Base-by-base conservation (phyloP, 2,113 vertebrate species). In the Ictidomys tridecemlineatus region DNA sequence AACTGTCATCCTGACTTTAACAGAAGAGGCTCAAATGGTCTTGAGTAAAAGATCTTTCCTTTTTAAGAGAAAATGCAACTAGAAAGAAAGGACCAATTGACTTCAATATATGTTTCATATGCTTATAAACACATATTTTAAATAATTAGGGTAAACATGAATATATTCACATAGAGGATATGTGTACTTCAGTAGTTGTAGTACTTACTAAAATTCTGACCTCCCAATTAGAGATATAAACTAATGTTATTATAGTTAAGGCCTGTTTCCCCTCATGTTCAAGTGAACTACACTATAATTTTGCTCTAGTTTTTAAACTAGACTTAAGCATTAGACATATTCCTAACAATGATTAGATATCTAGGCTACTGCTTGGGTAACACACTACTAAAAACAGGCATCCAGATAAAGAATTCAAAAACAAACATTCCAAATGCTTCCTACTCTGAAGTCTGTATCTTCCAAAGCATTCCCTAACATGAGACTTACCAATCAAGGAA, bases 61-160 rank as follows among this genome's bases (percentile, higher is more conserved):
- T 69, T 93, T 79, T 84, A 84, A 9, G 12, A 93, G 32, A 96
- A 94, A 82, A 39, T 85, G 5, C 24, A 80, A 80, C 12, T 58
- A 82, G 37, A 77, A 97, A 92, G 39, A 95, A 90, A 67, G 13
- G 14, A 79, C 56, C 4, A 9, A 74, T 13, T 70, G 1, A 10
- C 22, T 85, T 82, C 13, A 95, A 34, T n/a, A 24, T 95, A 53
- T 22, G 32, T 84, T 87, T 37, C 37, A 65, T 18, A 91, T 72
- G 80, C 16, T 3, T 48, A 93, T 65, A 89, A 93, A 30, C 22
- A 2, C 13, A 53, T 93, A 78, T 26, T 82, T 30, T 87, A 73
- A 92, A 86, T 92, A 84, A 4, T 34, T 89, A 85, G n/a, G 3
- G 69, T 94, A 91, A 88, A n/a, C 34, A 67, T 53, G 2, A 2